Evolutionary conservation across 2,888 invertebrate genomes (phyloP).

Genomic region (Choristoneura rosaceana): DNA sequence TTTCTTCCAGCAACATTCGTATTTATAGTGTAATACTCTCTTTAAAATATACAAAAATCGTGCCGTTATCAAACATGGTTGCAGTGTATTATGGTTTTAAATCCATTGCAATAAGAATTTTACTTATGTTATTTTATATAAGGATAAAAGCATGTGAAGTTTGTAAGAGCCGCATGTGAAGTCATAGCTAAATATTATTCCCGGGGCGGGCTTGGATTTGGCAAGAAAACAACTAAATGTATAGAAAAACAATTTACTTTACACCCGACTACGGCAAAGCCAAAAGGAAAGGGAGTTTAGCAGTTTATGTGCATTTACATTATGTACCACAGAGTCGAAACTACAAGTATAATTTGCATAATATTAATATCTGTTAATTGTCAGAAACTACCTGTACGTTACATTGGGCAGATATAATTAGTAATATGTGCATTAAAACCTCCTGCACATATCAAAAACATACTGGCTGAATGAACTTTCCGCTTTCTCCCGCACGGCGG

Average conservation of each 20-base stretch:
- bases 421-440: too few species aligned
- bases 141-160: background rate
- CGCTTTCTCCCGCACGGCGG: too few species aligned
- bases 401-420: too few species aligned
- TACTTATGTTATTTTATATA: background rate
- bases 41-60: constrained; percentile 29
- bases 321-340: too few species aligned
- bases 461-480: too few species aligned
- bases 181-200: constrained; percentile 36
- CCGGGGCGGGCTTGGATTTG: constrained; percentile 20
- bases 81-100: background rate
- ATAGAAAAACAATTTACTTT: constrained; percentile 24
- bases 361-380: too few species aligned
- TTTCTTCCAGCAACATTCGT: constrained; percentile 23
- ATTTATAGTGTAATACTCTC: constrained; percentile 34
- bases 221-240: constrained; percentile 33
- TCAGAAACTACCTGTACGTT: too few species aligned
- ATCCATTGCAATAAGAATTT: background rate
- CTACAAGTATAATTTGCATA: too few species aligned
- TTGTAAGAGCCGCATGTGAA: constrained; percentile 21
- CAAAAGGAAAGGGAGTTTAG: too few species aligned
- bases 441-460: too few species aligned
- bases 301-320: too few species aligned
- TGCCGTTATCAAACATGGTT: background rate
- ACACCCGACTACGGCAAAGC: too few species aligned